Conservation (phyloP, 2,888 invertebrate genomes). For the Mactromeris polynyma region DNA sequence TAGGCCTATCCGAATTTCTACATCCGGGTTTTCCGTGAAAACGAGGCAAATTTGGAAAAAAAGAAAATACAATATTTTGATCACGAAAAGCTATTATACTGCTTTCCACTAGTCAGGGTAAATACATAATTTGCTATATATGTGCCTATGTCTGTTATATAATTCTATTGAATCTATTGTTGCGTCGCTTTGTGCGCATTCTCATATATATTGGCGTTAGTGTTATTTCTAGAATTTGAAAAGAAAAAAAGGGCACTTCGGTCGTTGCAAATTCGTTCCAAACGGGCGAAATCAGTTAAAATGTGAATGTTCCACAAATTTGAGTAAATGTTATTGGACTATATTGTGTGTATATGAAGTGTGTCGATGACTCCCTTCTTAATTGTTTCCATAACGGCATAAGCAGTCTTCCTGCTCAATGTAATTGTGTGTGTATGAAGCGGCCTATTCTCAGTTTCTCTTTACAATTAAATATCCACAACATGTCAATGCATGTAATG, state of each 20-base stretch:
- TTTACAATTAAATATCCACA: no score
- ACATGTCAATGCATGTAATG: no score
- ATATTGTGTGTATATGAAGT: no score
- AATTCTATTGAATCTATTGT: background rate
- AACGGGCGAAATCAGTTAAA: no score
- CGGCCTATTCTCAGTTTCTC: no score
- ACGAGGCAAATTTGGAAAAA: slow-evolving; percentile 4
- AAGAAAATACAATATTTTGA: background rate
- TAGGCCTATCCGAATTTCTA: no score
- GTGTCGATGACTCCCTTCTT: background rate
- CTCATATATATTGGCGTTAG: no score
- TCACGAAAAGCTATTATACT: background rate
- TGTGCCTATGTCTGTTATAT: background rate
- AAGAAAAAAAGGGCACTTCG: background rate
- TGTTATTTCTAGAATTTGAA: no score
- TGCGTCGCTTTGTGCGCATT: background rate
- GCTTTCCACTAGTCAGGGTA: background rate
- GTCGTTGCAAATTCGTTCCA: no score
- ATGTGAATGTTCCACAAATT: background rate
- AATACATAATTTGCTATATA: background rate
- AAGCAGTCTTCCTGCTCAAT: no score
- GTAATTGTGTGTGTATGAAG: no score
- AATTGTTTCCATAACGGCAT: background rate
- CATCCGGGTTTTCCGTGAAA: slow-evolving; percentile 4
- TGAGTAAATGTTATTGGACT: no score